Evolutionary conservation across 2,888 invertebrate genomes (phyloP), one percentile per base, ranked within the genome.

Genomic region (Xylota segnis): DNA sequence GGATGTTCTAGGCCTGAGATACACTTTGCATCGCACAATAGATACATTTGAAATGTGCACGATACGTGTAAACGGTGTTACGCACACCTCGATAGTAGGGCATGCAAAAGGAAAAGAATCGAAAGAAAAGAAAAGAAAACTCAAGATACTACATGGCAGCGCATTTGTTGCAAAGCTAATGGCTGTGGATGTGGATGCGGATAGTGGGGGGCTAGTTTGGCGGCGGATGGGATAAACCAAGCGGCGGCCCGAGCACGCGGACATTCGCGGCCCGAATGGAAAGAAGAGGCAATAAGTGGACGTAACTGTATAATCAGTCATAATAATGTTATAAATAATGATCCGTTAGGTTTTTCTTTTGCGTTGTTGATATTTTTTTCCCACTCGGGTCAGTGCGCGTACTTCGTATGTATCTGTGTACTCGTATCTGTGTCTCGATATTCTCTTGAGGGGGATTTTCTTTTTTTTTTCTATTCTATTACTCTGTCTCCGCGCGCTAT

Each of bases 221-320:
- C 27, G 32, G 10, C 27, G 32, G 10, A 47, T 61, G 66, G 66
- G 37, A 43, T 29, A 43, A 54, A 59, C 45, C 58, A 40, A 58
- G 50, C 50, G 27, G 40, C 27, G 34, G 58, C 18, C 16, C 16
- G 12, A 14, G 29, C 66, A 47, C 61, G 52, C 47, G 74, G 59
- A 66, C 74, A 66, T 50, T 59, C 74, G 56, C 43, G 59, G 58
- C 66, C 43, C 66, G 81, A 81, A 79, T 79, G 16, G 40, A 50
- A 61, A 43, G 40, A 52, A 72, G 71, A 47, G 45, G 81, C 58
- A 82, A 59, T 75, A 66, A 76, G 71, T 86, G 81, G 81, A 86
- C 72, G 52, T 86, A 86, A 86, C 86, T 81, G 81, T 75, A 86
- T 81, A 86, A 86, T 86, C 81, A 81, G 81, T 81, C 86, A 86